Conservation (phyloP, 2,113 vertebrate species). For the Phylloscopus trochilus region DNA sequence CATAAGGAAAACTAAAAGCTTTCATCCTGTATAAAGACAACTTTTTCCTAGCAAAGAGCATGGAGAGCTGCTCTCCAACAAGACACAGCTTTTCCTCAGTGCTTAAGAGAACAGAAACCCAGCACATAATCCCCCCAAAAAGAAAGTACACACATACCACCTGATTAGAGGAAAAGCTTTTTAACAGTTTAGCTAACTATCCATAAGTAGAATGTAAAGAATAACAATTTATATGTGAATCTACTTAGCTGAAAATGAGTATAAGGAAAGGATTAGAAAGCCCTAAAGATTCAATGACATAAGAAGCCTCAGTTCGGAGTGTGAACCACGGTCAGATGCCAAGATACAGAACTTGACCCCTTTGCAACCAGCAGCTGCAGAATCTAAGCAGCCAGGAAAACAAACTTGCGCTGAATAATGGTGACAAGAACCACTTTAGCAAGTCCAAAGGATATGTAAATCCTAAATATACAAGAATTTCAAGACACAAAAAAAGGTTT, state of each 20-base stretch:
- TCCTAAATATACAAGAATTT: neutral
- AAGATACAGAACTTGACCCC: neutral
- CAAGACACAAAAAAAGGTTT: neutral
- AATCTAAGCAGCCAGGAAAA: neutral
- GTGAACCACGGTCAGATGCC: neutral
- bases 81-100: neutral
- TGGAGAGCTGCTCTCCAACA: neutral
- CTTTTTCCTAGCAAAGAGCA: neutral
- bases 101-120: neutral
- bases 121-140: neutral
- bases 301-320: neutral
- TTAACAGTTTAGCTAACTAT: neutral
- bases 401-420: neutral
- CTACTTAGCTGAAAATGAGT: neutral
- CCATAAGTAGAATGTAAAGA: neutral
- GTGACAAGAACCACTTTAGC: neutral
- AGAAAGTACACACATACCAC: neutral
- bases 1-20: neutral
- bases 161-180: neutral
- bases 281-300: neutral
- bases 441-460: neutral
- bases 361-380: neutral
- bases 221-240: neutral
- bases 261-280: neutral
- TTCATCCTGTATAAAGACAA: neutral